A percentile compares a stretch with the other conserved stretches of the same genome.
These are phyloP conservation scores for Campylomormyrus tamandua DNA, from an alignment of 2,113 vertebrate species.

Conservation along the genomic window DNA sequence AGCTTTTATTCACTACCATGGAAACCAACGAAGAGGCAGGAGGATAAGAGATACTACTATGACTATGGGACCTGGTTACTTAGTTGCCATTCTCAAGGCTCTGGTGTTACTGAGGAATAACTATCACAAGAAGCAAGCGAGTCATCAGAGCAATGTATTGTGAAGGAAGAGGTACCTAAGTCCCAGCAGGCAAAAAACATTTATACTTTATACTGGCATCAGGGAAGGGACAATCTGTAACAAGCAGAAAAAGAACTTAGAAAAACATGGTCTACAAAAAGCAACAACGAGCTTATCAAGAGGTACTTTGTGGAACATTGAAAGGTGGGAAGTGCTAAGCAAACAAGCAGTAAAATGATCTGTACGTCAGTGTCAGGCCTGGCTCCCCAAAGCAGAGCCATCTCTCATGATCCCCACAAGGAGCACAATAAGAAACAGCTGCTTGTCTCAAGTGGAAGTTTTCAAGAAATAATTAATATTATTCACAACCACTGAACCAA, in stretches of 20 bases:
- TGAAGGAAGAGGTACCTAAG: slow-evolving; percentile 19
- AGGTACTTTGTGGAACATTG: slow-evolving; percentile 15
- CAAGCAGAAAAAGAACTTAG: neutral
- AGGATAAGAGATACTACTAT: neutral
- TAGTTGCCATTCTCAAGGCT: neutral
- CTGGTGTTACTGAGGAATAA: neutral
- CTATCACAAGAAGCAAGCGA: neutral
- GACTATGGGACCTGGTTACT: neutral
- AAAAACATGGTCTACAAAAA: neutral
- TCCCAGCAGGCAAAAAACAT: slow-evolving; percentile 9
- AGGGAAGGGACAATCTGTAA: neutral
- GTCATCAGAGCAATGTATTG: slow-evolving; percentile 5
- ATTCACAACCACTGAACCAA: neutral
- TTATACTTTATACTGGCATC: slow-evolving; percentile 31
- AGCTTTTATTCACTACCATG: neutral
- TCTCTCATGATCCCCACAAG: neutral
- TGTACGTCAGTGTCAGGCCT: neutral
- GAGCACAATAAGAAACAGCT: neutral
- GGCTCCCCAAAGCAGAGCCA: neutral
- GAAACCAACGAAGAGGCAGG: neutral
- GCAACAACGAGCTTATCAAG: slow-evolving; percentile 7
- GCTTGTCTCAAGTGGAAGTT: neutral
- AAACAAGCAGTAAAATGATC: slow-evolving; percentile 15
- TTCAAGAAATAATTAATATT: neutral
- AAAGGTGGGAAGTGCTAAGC: neutral